phyloP scores from a whole-genome alignment of 2,113 vertebrate genomes.

The Illadopsis cleaveri region DNA sequence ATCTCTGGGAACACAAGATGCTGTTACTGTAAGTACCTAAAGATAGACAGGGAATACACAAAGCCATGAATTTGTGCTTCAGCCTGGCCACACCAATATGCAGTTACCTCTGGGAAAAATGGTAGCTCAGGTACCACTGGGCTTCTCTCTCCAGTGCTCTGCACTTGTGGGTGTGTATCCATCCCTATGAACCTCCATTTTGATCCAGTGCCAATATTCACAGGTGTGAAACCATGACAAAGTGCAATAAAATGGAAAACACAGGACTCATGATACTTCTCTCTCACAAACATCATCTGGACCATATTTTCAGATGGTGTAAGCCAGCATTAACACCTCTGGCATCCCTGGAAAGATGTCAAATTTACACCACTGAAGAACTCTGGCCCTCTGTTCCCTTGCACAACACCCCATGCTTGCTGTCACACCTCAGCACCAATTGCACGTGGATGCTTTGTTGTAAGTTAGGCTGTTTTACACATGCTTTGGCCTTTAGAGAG shows the following conservation, averaged over 20 bases:
- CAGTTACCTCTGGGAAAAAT: not conserved
- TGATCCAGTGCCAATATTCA: not conserved
- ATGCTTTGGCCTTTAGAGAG: not conserved
- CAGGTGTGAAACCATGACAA: not conserved
- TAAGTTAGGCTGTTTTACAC: not conserved
- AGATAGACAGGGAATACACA: not conserved
- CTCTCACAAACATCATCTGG: not conserved
- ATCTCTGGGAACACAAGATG: not conserved
- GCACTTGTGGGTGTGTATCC: not conserved
- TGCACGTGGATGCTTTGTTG: accelerated
- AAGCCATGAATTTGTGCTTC: not conserved
- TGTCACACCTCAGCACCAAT: accelerated
- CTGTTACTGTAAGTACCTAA: not conserved
- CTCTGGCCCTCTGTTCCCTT: not conserved
- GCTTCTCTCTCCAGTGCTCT: not conserved
- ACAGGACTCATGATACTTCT: not conserved
- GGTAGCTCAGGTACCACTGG: not conserved
- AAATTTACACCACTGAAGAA: not conserved
- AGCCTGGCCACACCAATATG: not conserved
- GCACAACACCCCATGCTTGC: accelerated
- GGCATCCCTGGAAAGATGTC: not conserved
- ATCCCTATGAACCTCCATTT: not conserved
- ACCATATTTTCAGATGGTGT: not conserved
- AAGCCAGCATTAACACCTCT: not conserved
- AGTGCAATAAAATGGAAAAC: not conserved